A percentile compares a stretch with the other conserved stretches of the same genome.
Conservation (phyloP, 2,113 vertebrate species). For the Etheostoma cragini region DNA sequence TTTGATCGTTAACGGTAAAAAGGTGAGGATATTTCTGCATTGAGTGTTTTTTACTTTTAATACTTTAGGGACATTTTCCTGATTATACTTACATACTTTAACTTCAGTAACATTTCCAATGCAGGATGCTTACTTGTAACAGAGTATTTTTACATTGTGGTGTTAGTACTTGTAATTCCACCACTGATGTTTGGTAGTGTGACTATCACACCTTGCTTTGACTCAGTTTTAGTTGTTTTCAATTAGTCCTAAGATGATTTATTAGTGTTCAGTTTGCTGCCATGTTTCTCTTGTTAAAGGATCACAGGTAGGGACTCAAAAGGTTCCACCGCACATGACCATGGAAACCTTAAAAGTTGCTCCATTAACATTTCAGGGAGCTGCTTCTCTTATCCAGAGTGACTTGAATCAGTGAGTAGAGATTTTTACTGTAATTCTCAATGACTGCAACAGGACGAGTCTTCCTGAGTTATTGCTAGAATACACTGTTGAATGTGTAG, state of each 20-base stretch:
- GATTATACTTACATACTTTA: no score
- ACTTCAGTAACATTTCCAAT: no score
- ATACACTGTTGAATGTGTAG: background rate
- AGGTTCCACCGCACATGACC: background rate
- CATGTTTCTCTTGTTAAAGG: background rate
- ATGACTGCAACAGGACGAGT: background rate
- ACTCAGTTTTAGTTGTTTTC: background rate
- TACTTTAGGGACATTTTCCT: no score
- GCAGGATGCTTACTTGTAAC: no score
- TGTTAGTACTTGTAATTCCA: no score
- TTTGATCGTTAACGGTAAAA: no score
- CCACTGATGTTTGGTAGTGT: background rate
- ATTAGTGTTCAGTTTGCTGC: background rate
- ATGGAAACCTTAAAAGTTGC: background rate
- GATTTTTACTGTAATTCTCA: conserved; percentile 3
- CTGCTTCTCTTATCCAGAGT: conserved; percentile 11
- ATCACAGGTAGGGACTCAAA: background rate
- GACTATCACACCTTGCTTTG: background rate
- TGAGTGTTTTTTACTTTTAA: no score
- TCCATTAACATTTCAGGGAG: conserved; percentile 19
- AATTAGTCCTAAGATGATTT: background rate
- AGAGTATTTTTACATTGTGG: no score
- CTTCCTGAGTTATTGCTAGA: background rate
- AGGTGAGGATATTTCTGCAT: no score
- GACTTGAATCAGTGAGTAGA: conserved; percentile 18